These are phyloP conservation scores for Rostratula benghalensis DNA, from an alignment of 2,113 vertebrate genomes.

Conservation along the genomic window DNA sequence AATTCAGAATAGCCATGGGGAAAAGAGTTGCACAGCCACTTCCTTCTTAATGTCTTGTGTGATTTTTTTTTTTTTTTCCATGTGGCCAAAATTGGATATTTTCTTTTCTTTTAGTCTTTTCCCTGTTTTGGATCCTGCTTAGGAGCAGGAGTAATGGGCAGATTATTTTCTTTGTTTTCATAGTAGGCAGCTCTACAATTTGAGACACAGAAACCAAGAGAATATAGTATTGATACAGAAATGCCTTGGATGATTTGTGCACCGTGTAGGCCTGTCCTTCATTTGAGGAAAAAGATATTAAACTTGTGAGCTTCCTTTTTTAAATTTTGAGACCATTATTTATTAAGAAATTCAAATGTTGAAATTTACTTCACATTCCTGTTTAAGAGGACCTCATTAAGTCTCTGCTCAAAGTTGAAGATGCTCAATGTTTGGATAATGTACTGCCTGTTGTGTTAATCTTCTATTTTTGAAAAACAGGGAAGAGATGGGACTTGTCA, in stretches of 20 bases:
- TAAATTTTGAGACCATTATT: background rate
- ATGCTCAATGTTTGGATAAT: background rate
- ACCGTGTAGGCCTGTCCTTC: background rate
- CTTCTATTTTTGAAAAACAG: background rate
- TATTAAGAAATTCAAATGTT: background rate
- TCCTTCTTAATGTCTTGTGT: background rate
- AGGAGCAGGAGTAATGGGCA: background rate
- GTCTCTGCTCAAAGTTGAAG: background rate
- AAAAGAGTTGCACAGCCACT: accelerated
- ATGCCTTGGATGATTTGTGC: background rate
- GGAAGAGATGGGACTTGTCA: background rate
- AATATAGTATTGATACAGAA: background rate
- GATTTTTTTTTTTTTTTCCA: background rate
- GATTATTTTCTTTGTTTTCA: background rate
- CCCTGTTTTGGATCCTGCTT: background rate
- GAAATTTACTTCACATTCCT: background rate
- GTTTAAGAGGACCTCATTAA: background rate
- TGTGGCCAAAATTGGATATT: background rate
- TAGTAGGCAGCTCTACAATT: background rate
- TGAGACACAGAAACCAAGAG: background rate
- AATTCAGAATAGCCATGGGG: background rate
- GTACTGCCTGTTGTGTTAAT: background rate
- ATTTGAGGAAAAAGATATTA: background rate
- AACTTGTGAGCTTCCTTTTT: background rate
- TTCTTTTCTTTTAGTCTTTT: background rate